phyloP scores from a whole-genome alignment of 2,113 vertebrate species.

The Proterorhinus semilunaris region DNA sequence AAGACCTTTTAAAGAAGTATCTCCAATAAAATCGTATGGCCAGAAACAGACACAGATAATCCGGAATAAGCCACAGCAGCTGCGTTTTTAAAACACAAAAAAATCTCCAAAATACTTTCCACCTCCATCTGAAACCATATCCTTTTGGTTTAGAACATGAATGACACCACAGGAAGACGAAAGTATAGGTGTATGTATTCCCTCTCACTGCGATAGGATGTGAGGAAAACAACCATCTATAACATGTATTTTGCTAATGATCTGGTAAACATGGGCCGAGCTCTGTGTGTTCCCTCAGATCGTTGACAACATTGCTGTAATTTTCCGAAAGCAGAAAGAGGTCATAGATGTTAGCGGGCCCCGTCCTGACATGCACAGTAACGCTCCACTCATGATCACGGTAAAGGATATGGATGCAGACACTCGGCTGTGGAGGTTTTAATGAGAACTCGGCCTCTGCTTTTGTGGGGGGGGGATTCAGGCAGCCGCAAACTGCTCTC shows the following conservation, averaged over 20 bases:
- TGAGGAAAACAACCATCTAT: background rate
- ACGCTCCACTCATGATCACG: background rate
- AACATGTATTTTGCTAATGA: background rate
- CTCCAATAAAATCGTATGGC: too few relatives aligned
- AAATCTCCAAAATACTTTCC: too few relatives aligned
- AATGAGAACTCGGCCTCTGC: background rate
- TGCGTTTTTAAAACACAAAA: too few relatives aligned
- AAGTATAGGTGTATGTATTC: too few relatives aligned
- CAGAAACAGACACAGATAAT: too few relatives aligned
- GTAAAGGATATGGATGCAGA: background rate
- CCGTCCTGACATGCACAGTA: constrained; percentile 1
- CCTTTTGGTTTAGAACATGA: too few relatives aligned
- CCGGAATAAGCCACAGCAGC: too few relatives aligned
- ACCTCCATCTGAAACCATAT: too few relatives aligned
- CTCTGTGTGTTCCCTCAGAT: background rate
- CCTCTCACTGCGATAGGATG: too few relatives aligned
- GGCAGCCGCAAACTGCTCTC: background rate
- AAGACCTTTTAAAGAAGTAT: too few relatives aligned
- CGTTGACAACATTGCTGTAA: constrained; percentile 3
- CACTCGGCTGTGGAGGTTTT: background rate
- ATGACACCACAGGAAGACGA: too few relatives aligned
- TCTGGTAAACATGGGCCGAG: background rate
- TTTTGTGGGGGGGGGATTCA: background rate
- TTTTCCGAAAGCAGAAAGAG: background rate
- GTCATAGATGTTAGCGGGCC: background rate